Evolutionary conservation across 2,113 vertebrate species (phyloP).

Genomic region (Opisthocomus hoazin): DNA sequence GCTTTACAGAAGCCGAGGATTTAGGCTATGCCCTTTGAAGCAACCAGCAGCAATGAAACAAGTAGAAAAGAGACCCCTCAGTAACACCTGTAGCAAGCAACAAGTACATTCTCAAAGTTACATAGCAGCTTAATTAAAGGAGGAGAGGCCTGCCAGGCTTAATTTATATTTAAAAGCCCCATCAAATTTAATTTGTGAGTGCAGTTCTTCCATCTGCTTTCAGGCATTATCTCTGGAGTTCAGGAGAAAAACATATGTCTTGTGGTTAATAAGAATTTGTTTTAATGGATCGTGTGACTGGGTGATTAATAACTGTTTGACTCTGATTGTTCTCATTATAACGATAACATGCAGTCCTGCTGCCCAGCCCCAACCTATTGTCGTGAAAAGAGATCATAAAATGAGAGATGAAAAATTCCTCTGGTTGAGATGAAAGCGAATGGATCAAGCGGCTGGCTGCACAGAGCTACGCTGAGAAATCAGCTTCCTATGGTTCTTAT

Average conservation of each 20-base stretch:
- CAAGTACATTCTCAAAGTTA: not conserved
- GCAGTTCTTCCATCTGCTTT: conserved; percentile 55
- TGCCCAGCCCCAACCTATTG: conserved; percentile 4
- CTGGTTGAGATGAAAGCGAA: conserved; percentile 64
- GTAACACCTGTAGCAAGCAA: not conserved
- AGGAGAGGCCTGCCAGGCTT: conserved; percentile 30
- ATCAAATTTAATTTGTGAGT: conserved; percentile 54
- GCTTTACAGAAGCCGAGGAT: not conserved
- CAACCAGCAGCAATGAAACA: not conserved
- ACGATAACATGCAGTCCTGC: conserved; percentile 1
- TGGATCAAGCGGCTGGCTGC: conserved; percentile 43
- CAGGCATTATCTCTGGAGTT: conserved; percentile 64
- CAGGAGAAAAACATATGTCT: conserved; percentile 64
- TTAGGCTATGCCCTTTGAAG: not conserved
- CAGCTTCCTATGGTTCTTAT: not conserved
- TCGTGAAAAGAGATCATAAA: conserved; percentile 28
- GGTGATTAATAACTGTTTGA: conserved; percentile 61
- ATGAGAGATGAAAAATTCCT: conserved; percentile 57
- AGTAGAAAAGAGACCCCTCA: not conserved
- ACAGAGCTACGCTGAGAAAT: not conserved
- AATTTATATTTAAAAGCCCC: conserved; percentile 62
- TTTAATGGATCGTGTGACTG: conserved; percentile 61
- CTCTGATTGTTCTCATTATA: conserved; percentile 62
- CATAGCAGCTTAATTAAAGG: conserved; percentile 20
- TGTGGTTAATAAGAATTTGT: conserved; percentile 61